These are phyloP conservation scores for Poeciliopsis turneri DNA, from an alignment of 2,797 vertebrate species.

Conservation along the genomic window DNA sequence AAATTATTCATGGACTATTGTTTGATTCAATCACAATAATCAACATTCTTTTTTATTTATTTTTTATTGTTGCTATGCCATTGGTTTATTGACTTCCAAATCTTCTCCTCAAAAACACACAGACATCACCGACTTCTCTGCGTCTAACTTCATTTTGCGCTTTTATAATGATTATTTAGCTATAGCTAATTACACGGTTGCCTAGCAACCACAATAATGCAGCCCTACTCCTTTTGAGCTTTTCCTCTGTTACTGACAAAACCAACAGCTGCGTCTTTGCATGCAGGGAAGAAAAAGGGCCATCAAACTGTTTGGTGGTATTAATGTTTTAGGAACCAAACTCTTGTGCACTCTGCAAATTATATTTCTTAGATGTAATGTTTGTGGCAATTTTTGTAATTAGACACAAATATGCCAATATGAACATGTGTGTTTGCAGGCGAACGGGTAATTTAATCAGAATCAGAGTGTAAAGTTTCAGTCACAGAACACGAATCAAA, in stretches of 20 bases:
- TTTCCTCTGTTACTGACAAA: slow-evolving; percentile 17
- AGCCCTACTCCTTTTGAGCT: slow-evolving; percentile 11
- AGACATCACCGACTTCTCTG: slow-evolving; percentile 8
- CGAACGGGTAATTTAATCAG: neutral
- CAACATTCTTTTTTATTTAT: neutral
- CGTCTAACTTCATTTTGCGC: slow-evolving; percentile 7
- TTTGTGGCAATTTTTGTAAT: neutral
- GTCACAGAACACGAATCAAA: neutral
- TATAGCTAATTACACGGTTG: slow-evolving; percentile 34
- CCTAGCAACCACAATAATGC: slow-evolving; percentile 27
- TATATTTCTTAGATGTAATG: neutral
- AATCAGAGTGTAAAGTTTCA: neutral
- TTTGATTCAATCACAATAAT: slow-evolving; percentile 3
- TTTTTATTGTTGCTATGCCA: neutral
- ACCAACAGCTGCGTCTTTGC: slow-evolving; percentile 23
- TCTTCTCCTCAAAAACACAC: slow-evolving; percentile 18
- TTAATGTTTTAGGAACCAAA: slow-evolving; percentile 17
- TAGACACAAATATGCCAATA: neutral
- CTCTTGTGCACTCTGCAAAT: neutral
- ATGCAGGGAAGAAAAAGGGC: slow-evolving; percentile 7
- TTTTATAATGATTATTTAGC: slow-evolving; percentile 23
- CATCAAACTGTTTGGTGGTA: neutral
- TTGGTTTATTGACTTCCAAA: neutral
- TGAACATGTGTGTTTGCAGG: neutral
- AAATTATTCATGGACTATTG: neutral